Base-by-base conservation (phyloP, 1,140 invertebrate genomes). In the Zaprionus vittiger region DNA sequence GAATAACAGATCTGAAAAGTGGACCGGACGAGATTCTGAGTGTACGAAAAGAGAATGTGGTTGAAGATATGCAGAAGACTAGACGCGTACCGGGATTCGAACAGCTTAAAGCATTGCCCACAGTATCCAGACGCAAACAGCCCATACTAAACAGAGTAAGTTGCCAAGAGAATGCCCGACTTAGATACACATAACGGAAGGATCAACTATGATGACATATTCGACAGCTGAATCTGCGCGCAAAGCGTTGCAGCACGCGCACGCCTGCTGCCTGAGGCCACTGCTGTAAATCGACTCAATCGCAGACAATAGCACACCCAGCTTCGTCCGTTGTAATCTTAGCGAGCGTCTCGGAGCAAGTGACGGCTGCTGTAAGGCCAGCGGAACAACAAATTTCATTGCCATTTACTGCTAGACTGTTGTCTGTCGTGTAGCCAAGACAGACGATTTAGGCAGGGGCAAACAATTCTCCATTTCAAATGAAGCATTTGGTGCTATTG, bases 1-100 rank as follows among this genome's bases (percentile, higher is more conserved):
- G 93, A 4, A 92, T 93, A 47, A 85, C 93, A 44, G 93, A 94
- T 64, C 60, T 93, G 68, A 92, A 94, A 60, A 93, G 91, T n/a
- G 93, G 93, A 2, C 31, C 37, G 0, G 93, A 92, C 71, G 63
- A 93, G 3, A 92, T 93, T 56, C 76, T 94, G 15, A 63, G 44
- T 15, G 56, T 73, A 24, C 69, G 56, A 6, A 77, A 57, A 52
- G 47, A 64, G 75, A 94, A 96, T 93, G 83, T 96, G 61, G 94
- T 94, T 31, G 92, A 94, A 68, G 84, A 95, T 71, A 93, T 96
- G 93, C 90, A 95, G 73, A 96, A 95, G 65, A 95, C 95, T 37
- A 94, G 64, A 31, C 67, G 95, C 9, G 85, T 96, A 38, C 93
- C 95, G 9, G 96, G 95, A 26, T 95, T 96, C 83, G 96, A 97